Base-by-base conservation (phyloP, 2,113 vertebrate genomes). In the Anser brachyrhynchus region DNA sequence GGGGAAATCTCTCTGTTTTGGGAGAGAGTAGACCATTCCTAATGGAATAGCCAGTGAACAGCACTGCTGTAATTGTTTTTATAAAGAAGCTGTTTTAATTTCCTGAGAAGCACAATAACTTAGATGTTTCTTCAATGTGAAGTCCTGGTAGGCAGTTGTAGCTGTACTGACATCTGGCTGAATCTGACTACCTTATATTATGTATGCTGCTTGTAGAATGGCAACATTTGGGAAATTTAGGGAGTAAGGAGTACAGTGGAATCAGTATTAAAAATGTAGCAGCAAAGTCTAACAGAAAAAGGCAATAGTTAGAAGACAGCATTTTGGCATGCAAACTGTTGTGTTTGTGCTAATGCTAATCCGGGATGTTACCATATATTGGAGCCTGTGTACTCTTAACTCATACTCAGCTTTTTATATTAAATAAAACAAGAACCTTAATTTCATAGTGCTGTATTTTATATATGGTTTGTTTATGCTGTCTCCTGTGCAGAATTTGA, bases 391-490 rank as follows among this genome's bases (percentile, higher is more conserved):
- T 70, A n/a, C 35, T 90, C 67, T 79, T 43, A 81, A 54, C 35
- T 92, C 22, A 39, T 65, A 54, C 67, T 83, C 44, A 77, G 83
- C 31, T 80, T 94, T 93, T 86, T 66, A 37, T 80, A 64, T 80
- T 43, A 73, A 96, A 88, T 93, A 83, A 94, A 94, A 44, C 8
- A 57, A 83, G 64, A 73, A 52, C 21, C 20, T 39, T 72, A 57
- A 31, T 85, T 94, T 94, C 51, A n/a, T 10, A 76, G 20, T 80
- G 55, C 92, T 86, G 13, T 92, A 58, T 88, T 94, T 93, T 80
- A 80, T 59, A 70, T 10, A 44, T 29, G 18, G 21, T 66, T 93
- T 94, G 33, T 84, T 90, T 76, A 54, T 71, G 41, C 37, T 80
- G 31, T 69, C 64, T 90, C 5, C 31, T 78, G n/a, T 90, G 49